Conservation (phyloP, 1,140 invertebrate genomes). For the Nixonia krombeini region DNA sequence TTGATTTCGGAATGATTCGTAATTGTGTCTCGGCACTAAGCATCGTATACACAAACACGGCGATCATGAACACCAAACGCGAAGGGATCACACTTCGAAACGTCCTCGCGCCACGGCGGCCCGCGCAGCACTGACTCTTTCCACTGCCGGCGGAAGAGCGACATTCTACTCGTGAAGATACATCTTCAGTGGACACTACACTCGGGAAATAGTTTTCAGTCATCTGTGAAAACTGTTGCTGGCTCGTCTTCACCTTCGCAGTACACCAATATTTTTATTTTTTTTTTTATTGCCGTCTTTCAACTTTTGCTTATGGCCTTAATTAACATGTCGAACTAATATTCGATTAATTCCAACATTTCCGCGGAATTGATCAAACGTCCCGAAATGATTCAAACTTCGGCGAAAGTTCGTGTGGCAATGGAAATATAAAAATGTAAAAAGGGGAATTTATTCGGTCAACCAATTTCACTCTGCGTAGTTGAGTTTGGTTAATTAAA, state of each 20-base stretch:
- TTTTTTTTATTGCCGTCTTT: too few species aligned
- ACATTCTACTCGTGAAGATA: background rate
- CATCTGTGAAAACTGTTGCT: background rate
- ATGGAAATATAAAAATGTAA: background rate
- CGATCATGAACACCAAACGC: constrained; percentile 3
- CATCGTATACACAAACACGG: constrained; percentile 9
- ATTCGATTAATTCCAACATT: too few species aligned
- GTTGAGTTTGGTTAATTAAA: too few species aligned
- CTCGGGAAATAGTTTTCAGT: background rate
- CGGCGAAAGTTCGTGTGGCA: background rate
- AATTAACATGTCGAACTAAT: too few species aligned
- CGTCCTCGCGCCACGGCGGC: constrained; percentile 60
- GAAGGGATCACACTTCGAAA: constrained; percentile 8
- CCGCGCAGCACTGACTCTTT: constrained; percentile 66
- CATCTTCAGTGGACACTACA: background rate
- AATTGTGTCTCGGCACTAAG: background rate
- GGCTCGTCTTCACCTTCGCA: too few species aligned
- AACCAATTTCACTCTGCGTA: too few species aligned
- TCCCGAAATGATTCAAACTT: too few species aligned
- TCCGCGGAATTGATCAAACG: too few species aligned
- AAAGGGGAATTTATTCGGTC: too few species aligned
- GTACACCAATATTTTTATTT: too few species aligned
- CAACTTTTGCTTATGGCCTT: too few species aligned
- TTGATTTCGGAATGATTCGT: background rate
- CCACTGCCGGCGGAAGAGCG: constrained; percentile 18